phyloP scores from a whole-genome alignment of 2,797 vertebrate species.

The Gymnocypris eckloni region DNA sequence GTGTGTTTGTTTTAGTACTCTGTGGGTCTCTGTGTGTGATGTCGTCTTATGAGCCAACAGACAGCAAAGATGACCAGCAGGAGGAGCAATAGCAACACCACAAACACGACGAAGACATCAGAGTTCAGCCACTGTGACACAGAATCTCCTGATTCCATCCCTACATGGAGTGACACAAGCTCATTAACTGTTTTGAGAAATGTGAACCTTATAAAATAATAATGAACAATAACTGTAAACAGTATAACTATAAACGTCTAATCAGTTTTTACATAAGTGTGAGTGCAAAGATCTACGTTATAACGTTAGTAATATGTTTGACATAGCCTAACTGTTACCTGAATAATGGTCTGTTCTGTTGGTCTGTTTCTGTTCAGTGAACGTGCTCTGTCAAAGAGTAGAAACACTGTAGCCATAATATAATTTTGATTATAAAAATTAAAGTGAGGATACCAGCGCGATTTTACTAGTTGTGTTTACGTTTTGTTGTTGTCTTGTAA shows the following conservation, averaged over 20 bases:
- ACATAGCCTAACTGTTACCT: neutral
- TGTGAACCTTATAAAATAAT: neutral
- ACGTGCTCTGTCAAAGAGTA: neutral
- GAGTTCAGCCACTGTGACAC: conserved; percentile 55
- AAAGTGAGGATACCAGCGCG: neutral
- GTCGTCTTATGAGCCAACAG: conserved; percentile 47
- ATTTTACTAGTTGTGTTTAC: neutral
- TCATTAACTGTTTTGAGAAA: neutral
- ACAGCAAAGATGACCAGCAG: conserved; percentile 45
- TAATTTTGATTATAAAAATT: neutral
- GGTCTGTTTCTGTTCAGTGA: neutral
- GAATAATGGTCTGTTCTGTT: neutral
- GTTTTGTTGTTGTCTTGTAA: neutral
- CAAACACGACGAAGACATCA: conserved; percentile 57
- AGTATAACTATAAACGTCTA: neutral
- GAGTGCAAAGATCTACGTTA: neutral
- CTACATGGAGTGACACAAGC: neutral
- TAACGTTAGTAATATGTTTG: neutral
- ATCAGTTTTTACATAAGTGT: neutral
- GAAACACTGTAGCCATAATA: neutral
- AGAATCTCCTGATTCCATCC: conserved; percentile 19
- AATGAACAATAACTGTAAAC: neutral
- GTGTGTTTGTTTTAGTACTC: conserved; percentile 32
- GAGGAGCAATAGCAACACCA: conserved; percentile 54
- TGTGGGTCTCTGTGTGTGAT: neutral